phyloP scores from a whole-genome alignment of 2,888 invertebrate genomes.

The Phorcus lineatus region DNA sequence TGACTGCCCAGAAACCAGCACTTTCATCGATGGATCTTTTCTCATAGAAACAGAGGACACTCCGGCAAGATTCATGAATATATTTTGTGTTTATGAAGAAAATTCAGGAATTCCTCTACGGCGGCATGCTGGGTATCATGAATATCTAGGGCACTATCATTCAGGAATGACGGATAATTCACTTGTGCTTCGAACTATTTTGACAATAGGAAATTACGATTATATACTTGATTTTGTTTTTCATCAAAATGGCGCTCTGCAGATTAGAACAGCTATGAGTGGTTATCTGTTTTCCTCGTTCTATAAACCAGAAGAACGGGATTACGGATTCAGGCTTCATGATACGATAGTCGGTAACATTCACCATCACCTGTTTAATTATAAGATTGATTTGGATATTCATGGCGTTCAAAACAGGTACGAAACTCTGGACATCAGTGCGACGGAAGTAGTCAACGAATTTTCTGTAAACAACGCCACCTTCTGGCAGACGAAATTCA shows the following conservation, averaged over 20 bases:
- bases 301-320: slow-evolving; percentile 23
- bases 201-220: slow-evolving; percentile 64
- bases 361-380: slow-evolving; percentile 44
- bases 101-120: slow-evolving; percentile 62
- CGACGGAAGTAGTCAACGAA: slow-evolving; percentile 43
- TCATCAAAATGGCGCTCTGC: slow-evolving; percentile 52
- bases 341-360: slow-evolving; percentile 31
- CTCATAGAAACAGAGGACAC: slow-evolving; percentile 30
- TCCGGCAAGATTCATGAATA: slow-evolving; percentile 43
- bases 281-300: slow-evolving; percentile 38
- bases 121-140: slow-evolving; percentile 52
- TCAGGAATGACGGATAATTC: slow-evolving; percentile 59
- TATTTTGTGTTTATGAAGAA: slow-evolving; percentile 67
- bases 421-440: slow-evolving; percentile 55
- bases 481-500: slow-evolving; percentile 47
- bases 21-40: slow-evolving; percentile 46
- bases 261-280: slow-evolving; percentile 32
- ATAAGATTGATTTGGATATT: slow-evolving; percentile 54
- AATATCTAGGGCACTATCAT: slow-evolving; percentile 46
- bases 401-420: slow-evolving; percentile 59
- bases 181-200: slow-evolving; percentile 57
- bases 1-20: slow-evolving; percentile 66
- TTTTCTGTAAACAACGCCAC: slow-evolving; percentile 40
- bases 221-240: slow-evolving; percentile 69
- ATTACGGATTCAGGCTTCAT: slow-evolving; percentile 34